Base-by-base conservation (phyloP, 2,113 vertebrate genomes). In the Rhegmatorhina hoffmannsi region DNA sequence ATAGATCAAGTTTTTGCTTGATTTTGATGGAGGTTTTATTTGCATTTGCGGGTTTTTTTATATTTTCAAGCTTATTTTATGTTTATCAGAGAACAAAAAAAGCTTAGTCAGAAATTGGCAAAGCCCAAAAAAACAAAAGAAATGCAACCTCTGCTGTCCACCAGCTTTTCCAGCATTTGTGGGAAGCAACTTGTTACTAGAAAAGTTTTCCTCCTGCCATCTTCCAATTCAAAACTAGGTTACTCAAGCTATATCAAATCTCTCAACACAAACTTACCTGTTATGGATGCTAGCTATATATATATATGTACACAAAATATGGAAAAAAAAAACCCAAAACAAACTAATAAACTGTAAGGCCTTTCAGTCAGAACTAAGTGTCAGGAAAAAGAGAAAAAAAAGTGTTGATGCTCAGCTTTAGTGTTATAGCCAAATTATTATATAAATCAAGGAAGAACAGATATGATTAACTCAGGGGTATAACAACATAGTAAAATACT, bases 1-100 rank as follows among this genome's bases (percentile, higher is more conserved):
- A 84, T 28, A 81, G 18, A 68, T 1, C 2, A 90, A 38, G 1
- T 1, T n/a, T 44, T 60, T 70, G 4, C 6, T 62, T 43, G 13
- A 3, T 44, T 72, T 62, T 63, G 17, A n/a, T 74, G 9, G 9
- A 5, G 0, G 0, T 2, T 8, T 9, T 73, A 40, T 59, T 53
- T 15, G 13, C n/a, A 46, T 17, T 76, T 72, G 3, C 47, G 2
- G n/a, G n/a, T 8, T 59, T 89, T 2, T 56, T 85, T 73, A 17
- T 36, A 44, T 24, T n/a, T 49, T 14, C 4, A 69, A 21, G 6
- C 13, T 33, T 38, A 20, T 81, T 92, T 89, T 55, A 7, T 52
- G 3, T 38, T 72, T 84, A 59, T n/a, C 28, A n/a, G 10, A 64
- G 31, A 80, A 68, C 3, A 74, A 87, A 67, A 67, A 46, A 78